Evolutionary conservation across 2,113 vertebrate species (phyloP), one percentile per base, ranked within the genome.

Genomic region (Setophaga coronata): DNA sequence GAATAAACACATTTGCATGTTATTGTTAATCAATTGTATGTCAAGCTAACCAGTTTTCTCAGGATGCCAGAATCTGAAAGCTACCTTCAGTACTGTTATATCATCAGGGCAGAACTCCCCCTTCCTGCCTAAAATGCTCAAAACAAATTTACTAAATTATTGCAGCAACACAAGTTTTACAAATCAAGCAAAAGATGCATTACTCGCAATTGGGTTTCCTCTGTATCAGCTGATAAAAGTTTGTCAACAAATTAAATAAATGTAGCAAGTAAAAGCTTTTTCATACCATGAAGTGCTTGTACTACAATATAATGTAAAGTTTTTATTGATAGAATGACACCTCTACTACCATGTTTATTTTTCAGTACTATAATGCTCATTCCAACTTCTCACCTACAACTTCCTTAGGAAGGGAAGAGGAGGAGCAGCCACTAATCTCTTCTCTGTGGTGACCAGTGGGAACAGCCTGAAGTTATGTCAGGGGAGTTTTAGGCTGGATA

Each of bases 121-220:
- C 6, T 74, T 53, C 14, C 67, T 28, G 7, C 24, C 25, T 74
- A 58, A 78, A 12, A 45, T 11, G 18, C 4, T 28, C 7, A 62
- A 71, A 21, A 54, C 3, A 57, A 85, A 72, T 47, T 69, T 47
- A 74, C 42, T 36, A 78, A 66, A 93, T 6, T 6, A 7, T 4
- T 24, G 14, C 18, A 70, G 36, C 8, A 70, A 83, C 0, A 2
- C 0, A 1, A 74, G 33, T 18, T 84, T 58, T 54, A 73, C 10
- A 9, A 74, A 77, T 61, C 4, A 12, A 57, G 31, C 15, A 64
- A 66, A 87, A 62, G 10, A 45, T 12, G 12, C 25, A 12, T 42
- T 56, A 70, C 31, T 45, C 23, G 72, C 18, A 60, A 14, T 8
- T 8, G 18, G 18, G 19, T 47, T 85, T 29, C 16, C 11, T 38